These are phyloP conservation scores for Calypte anna DNA, from an alignment of 2,113 vertebrate species.

Conservation along the genomic window DNA sequence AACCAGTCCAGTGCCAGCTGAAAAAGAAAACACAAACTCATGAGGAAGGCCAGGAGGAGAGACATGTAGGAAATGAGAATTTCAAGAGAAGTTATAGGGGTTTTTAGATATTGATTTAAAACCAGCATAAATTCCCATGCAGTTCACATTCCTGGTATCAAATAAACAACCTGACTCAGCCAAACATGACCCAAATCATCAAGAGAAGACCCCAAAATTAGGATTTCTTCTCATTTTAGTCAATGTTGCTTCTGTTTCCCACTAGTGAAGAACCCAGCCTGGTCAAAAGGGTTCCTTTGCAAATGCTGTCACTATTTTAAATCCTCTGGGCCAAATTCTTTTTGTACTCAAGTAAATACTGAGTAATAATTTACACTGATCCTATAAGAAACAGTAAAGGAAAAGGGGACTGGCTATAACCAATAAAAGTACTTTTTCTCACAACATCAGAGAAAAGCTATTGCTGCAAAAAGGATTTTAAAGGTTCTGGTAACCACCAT, in stretches of 20 bases:
- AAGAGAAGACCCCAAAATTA: neutral
- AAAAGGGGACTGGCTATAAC: neutral
- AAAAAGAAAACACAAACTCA: neutral
- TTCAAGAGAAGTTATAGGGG: neutral
- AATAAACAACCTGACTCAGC: neutral
- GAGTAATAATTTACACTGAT: neutral
- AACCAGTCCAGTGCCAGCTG: neutral
- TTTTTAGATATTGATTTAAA: neutral
- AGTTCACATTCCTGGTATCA: neutral
- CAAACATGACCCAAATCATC: neutral
- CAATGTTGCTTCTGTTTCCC: neutral
- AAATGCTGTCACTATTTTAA: conserved; percentile 33
- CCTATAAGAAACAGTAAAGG: neutral
- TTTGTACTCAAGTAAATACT: neutral
- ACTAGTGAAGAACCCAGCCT: neutral
- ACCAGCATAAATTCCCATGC: neutral
- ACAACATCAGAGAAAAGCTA: neutral
- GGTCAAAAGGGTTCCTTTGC: neutral
- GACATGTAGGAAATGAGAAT: neutral
- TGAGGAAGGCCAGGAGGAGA: neutral
- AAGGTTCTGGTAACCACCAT: neutral
- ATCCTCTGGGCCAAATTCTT: neutral
- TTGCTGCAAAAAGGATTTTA: conserved; percentile 14
- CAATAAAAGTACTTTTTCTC: neutral
- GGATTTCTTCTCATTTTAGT: neutral